These are phyloP conservation scores for Rhabdomys pumilio DNA, from an alignment of 2,797 vertebrate species.

Conservation along the genomic window DNA sequence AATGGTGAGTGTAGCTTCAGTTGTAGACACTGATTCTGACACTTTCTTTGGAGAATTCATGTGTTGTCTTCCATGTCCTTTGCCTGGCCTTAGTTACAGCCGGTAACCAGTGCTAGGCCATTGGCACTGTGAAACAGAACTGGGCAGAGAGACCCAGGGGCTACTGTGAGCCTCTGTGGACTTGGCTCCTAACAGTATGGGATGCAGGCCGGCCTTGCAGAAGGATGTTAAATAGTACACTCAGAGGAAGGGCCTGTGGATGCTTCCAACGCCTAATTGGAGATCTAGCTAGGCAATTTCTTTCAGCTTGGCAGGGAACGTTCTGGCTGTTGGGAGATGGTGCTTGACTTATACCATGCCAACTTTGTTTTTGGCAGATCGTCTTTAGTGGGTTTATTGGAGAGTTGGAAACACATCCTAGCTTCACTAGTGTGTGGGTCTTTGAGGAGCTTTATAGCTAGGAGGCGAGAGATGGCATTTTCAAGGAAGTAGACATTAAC, in stretches of 20 bases:
- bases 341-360: neutral
- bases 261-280: slow-evolving; percentile 41
- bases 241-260: slow-evolving; percentile 21
- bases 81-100: slow-evolving; percentile 16
- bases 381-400: neutral
- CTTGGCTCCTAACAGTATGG: neutral
- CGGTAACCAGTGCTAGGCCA: neutral
- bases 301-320: slow-evolving; percentile 34
- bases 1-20: neutral
- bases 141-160: slow-evolving; percentile 43
- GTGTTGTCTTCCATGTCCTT: slow-evolving; percentile 33
- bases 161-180: slow-evolving; percentile 54
- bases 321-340: slow-evolving; percentile 45
- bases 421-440: neutral
- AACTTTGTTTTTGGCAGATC: neutral
- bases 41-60: neutral
- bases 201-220: slow-evolving; percentile 9
- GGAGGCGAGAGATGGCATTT: slow-evolving; percentile 46
- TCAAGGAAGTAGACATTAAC: slow-evolving; percentile 7
- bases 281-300: slow-evolving; percentile 49
- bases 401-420: slow-evolving; percentile 63
- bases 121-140: neutral
- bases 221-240: neutral
- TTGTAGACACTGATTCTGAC: slow-evolving; percentile 25
- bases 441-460: slow-evolving; percentile 35